Conservation (phyloP, 1,140 invertebrate genomes). For the Diploscapter pachys region DNA sequence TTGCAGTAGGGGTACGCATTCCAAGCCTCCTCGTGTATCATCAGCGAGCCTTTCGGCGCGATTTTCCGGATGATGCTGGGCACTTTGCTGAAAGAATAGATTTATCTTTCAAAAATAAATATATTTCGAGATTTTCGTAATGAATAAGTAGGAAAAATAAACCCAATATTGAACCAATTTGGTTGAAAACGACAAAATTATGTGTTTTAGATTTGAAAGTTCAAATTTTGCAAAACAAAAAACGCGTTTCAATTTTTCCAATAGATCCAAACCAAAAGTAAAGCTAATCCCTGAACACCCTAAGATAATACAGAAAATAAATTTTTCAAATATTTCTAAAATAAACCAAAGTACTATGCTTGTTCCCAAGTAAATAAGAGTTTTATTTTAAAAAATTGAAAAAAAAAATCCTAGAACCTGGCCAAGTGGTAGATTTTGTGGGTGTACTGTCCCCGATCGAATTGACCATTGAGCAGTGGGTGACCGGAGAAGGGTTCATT, state of each 20-base stretch:
- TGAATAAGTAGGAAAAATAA: neutral
- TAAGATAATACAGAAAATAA: neutral
- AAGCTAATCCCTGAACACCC: no score
- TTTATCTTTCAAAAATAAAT: constrained; percentile 2
- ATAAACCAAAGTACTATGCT: neutral
- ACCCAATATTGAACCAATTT: neutral
- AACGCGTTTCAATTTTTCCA: no score
- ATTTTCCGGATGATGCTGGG: constrained; percentile 74
- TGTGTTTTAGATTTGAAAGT: no score
- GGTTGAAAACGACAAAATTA: no score
- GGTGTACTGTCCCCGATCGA: constrained; percentile 92
- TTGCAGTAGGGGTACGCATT: constrained; percentile 99
- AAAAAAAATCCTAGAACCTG: constrained; percentile 65
- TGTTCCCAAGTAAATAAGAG: no score
- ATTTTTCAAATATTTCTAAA: neutral
- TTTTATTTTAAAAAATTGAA: neutral
- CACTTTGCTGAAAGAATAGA: constrained; percentile 60
- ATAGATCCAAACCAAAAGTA: no score
- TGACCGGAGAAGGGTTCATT: constrained; percentile 88
- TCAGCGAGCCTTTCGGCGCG: constrained; percentile 89
- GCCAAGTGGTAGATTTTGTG: constrained; percentile 98
- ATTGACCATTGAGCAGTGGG: constrained; percentile 82
- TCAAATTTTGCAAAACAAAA: no score
- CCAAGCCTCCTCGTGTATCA: constrained; percentile 99
- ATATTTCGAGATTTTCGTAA: neutral